Base-by-base conservation (phyloP, 2,888 invertebrate genomes). In the Acrobasis repandana region DNA sequence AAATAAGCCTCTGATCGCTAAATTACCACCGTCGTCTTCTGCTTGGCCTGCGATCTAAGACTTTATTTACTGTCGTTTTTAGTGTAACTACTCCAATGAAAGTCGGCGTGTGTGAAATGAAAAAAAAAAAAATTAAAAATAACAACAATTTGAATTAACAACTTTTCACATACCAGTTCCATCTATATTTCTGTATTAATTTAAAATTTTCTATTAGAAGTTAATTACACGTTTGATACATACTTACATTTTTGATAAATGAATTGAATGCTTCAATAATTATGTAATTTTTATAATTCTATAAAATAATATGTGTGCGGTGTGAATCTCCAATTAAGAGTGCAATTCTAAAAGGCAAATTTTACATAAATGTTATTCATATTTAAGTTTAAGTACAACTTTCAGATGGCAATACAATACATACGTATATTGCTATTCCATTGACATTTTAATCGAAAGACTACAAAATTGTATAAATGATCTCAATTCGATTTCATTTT, bases 281-380 rank as follows among this genome's bases (percentile, higher is more conserved):
- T 36, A 61, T 33, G 56, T 11, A 36, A 16, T 18, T n/a, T 54
- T 14, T 54, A 38, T 8, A 54, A 43, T 9, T 54, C 9, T 6
- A 43, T 52, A 20, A 16, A 28, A 28, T 28, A 28, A 43, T 36
- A 6, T 56, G 36, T 11, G 15, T 47, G 20, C 43, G 38, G 58
- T 56, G 49, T 61, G 65, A 65, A 67, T 65, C 69, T 69, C 65
- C 64, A 56, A 57, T n/a, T n/a, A 58, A 66, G 62, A 66, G 69
- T 72, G 72, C 70, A 70, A 67, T 69, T 66, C 66, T 65, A 54
- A 61, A 59, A 61, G 51, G 57, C 63, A 51, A 60, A 63, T 62
- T 61, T 61, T 58, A 60, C 49, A 62, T 58, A 60, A 47, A 47
- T 47, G n/a, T 57, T 56, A 52, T 46, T 56, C 18, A 28, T 54